Evolutionary conservation across 1,140 invertebrate species (phyloP), one percentile per base, ranked within the genome.

Genomic region (Ceratina japonica): DNA sequence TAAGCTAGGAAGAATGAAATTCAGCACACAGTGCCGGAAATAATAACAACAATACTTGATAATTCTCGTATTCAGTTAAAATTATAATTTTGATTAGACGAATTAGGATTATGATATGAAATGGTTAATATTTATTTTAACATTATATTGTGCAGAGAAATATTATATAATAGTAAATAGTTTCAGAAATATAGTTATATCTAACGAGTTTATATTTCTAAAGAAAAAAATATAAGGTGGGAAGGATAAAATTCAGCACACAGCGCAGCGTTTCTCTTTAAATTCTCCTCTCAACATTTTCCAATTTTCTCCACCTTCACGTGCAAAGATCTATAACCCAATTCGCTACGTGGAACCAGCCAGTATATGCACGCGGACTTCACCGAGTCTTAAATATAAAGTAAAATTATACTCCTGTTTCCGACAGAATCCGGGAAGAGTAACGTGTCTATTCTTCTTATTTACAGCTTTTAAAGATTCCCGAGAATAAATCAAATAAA

Each of bases 281-380:
- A 27, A 68, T 68, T 52, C 22, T 24, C 22, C 49, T 13, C 22
- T 20, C 22, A 15, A 12, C 22, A 69, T 20, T 69, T 69, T 37
- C 52, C 51, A 69, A 69, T 54, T 69, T 54, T 56, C 52, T 31
- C 27, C 51, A 69, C 66, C 66, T 54, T 69, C 24, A 3, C 24
- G 49, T 56, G 22, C 66, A 31, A 56, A 69, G 51, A 69, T 69
- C 22, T 69, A 56, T 37, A 37, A 24, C 51, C 18, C 18, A 18
- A 12, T 56, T 20, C 52, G 7, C 18, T 27, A 31, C 12, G 51
- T 31, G 54, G 52, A 69, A 56, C 5, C 22, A 54, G 0, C 1
- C 13, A 18, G 16, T 69, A 27, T n/a, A 54, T 18, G 51, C 5
- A 54, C 37, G 16, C 24, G 22, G 18, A 56, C 66, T 54, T 56